Evolutionary conservation across 2,888 invertebrate genomes (phyloP), one percentile per base, ranked within the genome.

Genomic region (Neoscelio sp.): DNA sequence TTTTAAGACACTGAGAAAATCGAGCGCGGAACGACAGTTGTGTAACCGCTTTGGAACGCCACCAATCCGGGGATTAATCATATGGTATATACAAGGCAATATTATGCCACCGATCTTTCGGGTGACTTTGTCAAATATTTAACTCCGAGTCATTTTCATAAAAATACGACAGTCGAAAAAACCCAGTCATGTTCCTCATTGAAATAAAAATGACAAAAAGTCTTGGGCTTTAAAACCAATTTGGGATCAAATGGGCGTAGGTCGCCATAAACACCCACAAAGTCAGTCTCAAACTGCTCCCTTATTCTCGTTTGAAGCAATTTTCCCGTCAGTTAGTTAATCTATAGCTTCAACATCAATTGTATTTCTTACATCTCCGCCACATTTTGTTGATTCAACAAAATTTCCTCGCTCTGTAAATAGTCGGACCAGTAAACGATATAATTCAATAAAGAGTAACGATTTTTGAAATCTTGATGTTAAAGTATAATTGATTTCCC

Each of bases 191-290:
- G 62, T 5, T 38, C 8, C 40, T 38, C 28, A 50, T 40, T 50
- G 38, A n/a, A 50, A 50, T 64, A 40, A 15, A 38, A 48, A 17
- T 62, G 17, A 38, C 48, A 10, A 18, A 30, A 46, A n/a, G 15
- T 20, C 13, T 20, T 20, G 10, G 8, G 38, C 2, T 62, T 48
- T 40, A 28, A 38, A 50, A 50, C 40, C 38, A 26, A 50, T 50
- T 64, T 40, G 28, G 48, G 28, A 18, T 50, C 40, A 33, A 50
- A 30, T 64, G 28, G 64, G 64, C 64, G 50, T 18, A 38, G 10
- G 30, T 2, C 44, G 26, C 82, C 82, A 85, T 86, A 88, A 88
- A 86, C 85, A 86, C 84, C 85, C 85, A 84, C 86, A 85, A 85
- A 84, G 79, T 67, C 83, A 83, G 80, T 81, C 80, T 81, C 67